A percentile compares a stretch with the other conserved stretches of the same genome.
Conservation (phyloP, 2,888 invertebrate genomes). For the Strigamia transsilvanica region DNA sequence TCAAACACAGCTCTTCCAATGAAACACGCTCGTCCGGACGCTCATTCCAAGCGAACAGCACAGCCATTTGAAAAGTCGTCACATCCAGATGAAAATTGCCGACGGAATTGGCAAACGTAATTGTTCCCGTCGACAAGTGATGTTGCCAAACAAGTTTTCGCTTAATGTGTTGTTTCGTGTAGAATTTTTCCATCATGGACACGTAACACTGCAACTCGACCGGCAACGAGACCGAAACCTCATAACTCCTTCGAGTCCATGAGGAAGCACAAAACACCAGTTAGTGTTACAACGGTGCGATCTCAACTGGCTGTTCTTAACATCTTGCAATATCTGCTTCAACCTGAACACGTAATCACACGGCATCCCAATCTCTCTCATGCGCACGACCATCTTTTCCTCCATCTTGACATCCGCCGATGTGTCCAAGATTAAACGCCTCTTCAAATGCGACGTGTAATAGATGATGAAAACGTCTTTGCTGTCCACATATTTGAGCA, state of each 20-base stretch:
- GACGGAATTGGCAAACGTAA: slow-evolving; percentile 90
- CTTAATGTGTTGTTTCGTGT: slow-evolving; percentile 96
- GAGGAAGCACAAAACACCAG: slow-evolving; percentile 98
- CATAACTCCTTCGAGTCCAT: slow-evolving; percentile 91
- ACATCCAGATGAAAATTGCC: slow-evolving; percentile 98
- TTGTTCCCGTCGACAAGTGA: slow-evolving; percentile 99
- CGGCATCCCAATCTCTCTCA: slow-evolving; percentile 95
- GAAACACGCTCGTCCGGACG: slow-evolving; percentile 89
- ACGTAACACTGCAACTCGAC: slow-evolving; percentile 98
- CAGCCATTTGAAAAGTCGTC: slow-evolving; percentile 99
- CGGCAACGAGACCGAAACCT: slow-evolving; percentile 90
- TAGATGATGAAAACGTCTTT: slow-evolving; percentile 99
- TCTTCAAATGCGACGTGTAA: slow-evolving; percentile 96
- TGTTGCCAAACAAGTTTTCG: slow-evolving; percentile 98
- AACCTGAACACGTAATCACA: slow-evolving; percentile 99
- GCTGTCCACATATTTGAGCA: slow-evolving; percentile 98
- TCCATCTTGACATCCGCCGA: slow-evolving; percentile 99
- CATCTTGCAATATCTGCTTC: slow-evolving; percentile 91
- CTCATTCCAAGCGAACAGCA: slow-evolving; percentile 98
- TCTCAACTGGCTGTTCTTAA: slow-evolving; percentile 98
- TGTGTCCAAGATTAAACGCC: slow-evolving; percentile 94
- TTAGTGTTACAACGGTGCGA: no score
- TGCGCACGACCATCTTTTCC: slow-evolving; percentile 98
- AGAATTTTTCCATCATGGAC: slow-evolving; percentile 98
- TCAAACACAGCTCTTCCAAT: slow-evolving; percentile 95